Percentiles rank a stretch among this genome's conserved stretches.
Conservation (phyloP, 2,113 vertebrate species). For the Dicaeum eximium region DNA sequence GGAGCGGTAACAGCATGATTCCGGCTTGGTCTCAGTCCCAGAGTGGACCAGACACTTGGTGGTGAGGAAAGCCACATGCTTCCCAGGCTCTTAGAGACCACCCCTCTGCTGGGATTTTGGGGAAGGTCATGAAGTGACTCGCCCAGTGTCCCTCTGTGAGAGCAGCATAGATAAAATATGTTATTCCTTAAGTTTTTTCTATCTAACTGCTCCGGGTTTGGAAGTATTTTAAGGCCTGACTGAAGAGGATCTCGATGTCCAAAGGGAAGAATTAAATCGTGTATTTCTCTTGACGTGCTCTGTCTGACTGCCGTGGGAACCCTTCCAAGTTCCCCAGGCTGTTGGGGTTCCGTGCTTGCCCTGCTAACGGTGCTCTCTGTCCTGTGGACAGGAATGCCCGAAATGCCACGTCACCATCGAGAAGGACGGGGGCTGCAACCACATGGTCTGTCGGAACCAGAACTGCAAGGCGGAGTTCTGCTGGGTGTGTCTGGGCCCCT, state of each 20-base stretch:
- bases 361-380: conserved; percentile 9
- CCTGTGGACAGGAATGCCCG: conserved; percentile 88
- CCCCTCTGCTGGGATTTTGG: neutral
- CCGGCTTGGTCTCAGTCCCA: neutral
- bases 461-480: conserved; percentile 99
- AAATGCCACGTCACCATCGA: conserved; percentile 99
- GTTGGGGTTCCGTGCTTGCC: neutral
- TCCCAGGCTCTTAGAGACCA: neutral
- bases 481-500: conserved; percentile 98
- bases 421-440: conserved; percentile 99
- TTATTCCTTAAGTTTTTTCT: neutral
- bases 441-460: conserved; percentile 99
- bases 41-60: neutral
- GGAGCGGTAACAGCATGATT: neutral
- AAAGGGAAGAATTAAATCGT: neutral
- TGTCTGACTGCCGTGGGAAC: neutral
- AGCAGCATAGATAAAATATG: neutral
- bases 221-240: neutral
- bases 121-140: neutral
- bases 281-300: neutral
- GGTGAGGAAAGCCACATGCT: neutral
- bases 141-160: neutral
- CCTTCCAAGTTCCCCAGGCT: neutral
- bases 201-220: neutral
- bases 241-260: neutral